phyloP scores from a whole-genome alignment of 2,797 vertebrate species.

The Hippopotamyrus pictus region DNA sequence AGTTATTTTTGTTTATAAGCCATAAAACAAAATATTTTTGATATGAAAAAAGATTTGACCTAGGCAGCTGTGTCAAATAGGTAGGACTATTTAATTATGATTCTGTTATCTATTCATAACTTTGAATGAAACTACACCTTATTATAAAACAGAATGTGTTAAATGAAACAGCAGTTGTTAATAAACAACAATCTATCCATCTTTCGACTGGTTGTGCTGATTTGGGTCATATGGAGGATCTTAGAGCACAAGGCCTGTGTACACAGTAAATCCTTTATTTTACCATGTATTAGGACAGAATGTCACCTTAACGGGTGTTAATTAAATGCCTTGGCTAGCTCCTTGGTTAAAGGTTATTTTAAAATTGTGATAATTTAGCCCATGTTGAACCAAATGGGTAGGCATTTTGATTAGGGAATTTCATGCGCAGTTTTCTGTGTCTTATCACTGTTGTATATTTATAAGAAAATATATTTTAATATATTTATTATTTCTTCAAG shows the following conservation, averaged over 20 bases:
- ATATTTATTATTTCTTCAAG: neutral
- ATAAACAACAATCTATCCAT: neutral
- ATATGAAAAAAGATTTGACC: neutral
- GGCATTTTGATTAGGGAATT: neutral
- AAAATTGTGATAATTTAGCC: neutral
- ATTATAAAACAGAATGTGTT: neutral
- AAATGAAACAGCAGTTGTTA: neutral
- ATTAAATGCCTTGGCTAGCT: neutral
- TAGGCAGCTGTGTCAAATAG: neutral
- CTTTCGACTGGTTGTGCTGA: neutral
- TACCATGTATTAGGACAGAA: neutral
- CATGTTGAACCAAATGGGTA: neutral
- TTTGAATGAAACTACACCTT: neutral
- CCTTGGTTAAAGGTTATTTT: neutral
- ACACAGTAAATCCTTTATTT: neutral
- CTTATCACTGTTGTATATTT: neutral
- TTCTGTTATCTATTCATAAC: neutral
- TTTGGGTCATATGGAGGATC: neutral
- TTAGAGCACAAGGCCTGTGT: neutral
- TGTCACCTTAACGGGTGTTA: neutral
- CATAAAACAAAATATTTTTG: neutral
- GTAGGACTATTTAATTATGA: neutral
- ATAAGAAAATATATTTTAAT: neutral
- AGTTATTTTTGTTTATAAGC: neutral
- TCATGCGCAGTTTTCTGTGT: neutral